Evolutionary conservation across 2,888 invertebrate species (phyloP).

Genomic region (Latheticus oryzae): DNA sequence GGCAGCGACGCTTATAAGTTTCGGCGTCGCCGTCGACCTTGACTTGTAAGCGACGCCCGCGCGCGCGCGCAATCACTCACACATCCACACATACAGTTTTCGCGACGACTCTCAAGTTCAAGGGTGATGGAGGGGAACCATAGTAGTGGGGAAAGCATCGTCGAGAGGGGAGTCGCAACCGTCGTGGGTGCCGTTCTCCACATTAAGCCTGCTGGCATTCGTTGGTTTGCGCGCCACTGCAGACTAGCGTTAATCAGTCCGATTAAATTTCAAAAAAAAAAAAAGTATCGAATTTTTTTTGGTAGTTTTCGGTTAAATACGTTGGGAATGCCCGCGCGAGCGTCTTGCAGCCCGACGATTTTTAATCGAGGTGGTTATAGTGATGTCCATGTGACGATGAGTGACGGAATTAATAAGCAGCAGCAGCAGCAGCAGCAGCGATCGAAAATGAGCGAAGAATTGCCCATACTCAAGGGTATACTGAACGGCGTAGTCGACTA

Average conservation of each 20-base stretch:
- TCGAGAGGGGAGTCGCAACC: conserved; percentile 70
- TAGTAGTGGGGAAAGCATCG: conserved; percentile 68
- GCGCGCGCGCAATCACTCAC: conserved; percentile 22
- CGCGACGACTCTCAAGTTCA: conserved; percentile 62
- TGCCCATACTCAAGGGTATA: conserved; percentile 91
- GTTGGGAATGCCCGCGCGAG: conserved; percentile 65
- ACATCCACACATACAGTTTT: conserved; percentile 31
- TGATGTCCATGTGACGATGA: conserved; percentile 60
- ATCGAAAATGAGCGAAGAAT: conserved; percentile 85
- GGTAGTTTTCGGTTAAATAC: too few species aligned
- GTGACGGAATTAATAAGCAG: conserved; percentile 55
- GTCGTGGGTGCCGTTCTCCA: conserved; percentile 53
- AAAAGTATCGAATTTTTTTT: too few species aligned
- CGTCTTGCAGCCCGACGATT: conserved; percentile 60
- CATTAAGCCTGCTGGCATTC: conserved; percentile 38
- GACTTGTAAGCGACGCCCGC: conserved; percentile 35
- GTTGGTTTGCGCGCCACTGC: conserved; percentile 28
- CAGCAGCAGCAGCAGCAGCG: too few species aligned
- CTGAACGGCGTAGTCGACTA: conserved; percentile 91
- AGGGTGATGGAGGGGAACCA: conserved; percentile 66
- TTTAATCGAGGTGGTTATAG: too few species aligned
- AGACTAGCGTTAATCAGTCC: too few species aligned
- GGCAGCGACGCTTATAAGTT: conserved; percentile 4
- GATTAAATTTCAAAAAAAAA: too few species aligned
- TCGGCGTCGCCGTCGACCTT: conserved; percentile 35